phyloP scores from a whole-genome alignment of 2,888 invertebrate species.

The Brachyptera putata region DNA sequence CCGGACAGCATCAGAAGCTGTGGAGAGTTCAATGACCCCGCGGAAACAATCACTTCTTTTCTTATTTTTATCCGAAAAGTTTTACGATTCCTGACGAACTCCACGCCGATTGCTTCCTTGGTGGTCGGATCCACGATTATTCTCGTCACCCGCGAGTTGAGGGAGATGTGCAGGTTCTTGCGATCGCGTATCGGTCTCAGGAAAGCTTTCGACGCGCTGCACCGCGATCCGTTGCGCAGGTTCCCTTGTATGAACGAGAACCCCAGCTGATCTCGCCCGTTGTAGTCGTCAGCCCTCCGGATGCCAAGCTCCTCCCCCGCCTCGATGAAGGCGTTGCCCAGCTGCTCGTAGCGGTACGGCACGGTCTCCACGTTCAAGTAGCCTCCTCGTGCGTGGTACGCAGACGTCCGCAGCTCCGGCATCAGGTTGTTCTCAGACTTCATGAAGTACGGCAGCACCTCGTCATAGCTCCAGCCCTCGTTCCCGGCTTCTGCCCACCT shows the following conservation, averaged over 20 bases:
- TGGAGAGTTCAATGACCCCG: conserved; percentile 27
- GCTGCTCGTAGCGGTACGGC: conserved; percentile 37
- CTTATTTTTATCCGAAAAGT: not conserved
- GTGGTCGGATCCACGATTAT: conserved; percentile 54
- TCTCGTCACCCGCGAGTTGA: conserved; percentile 56
- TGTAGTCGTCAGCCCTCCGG: conserved; percentile 63
- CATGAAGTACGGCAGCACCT: conserved; percentile 41
- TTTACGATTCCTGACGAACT: conserved; percentile 51
- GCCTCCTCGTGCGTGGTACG: conserved; percentile 34
- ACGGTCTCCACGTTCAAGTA: conserved; percentile 39
- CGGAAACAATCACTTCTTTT: conserved; percentile 28
- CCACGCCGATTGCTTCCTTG: conserved; percentile 56
- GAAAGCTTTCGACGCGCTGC: conserved; percentile 64
- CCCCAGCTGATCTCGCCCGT: conserved; percentile 54
- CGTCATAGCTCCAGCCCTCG: conserved; percentile 46
- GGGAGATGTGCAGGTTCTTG: conserved; percentile 59
- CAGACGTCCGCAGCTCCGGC: conserved; percentile 16
- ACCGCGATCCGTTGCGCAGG: conserved; percentile 60
- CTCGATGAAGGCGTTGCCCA: conserved; percentile 38
- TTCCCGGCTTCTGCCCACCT: conserved; percentile 37
- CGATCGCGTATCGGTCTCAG: conserved; percentile 55
- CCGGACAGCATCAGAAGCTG: conserved; percentile 30
- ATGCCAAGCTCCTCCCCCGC: conserved; percentile 38
- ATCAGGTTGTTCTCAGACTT: conserved; percentile 40
- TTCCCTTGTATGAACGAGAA: conserved; percentile 44